A percentile compares a stretch with the other conserved stretches of the same genome.
phyloP scores from a whole-genome alignment of 2,113 vertebrate genomes.

The Thryonomys swinderianus region DNA sequence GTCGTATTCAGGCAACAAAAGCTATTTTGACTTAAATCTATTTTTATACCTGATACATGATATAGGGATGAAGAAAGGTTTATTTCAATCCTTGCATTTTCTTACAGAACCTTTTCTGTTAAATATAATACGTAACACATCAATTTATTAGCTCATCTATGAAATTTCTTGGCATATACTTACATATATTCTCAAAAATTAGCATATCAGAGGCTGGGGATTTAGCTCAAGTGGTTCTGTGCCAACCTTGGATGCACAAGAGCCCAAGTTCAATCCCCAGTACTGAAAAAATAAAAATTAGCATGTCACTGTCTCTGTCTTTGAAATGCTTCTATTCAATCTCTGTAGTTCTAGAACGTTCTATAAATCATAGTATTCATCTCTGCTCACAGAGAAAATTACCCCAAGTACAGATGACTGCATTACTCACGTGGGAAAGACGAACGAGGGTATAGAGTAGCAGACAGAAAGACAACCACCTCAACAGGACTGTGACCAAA shows the following conservation, averaged over 20 bases:
- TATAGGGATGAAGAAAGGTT: not conserved
- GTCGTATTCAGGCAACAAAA: not conserved
- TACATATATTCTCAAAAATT: not conserved
- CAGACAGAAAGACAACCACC: not conserved
- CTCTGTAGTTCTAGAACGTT: not conserved
- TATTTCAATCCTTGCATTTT: not conserved
- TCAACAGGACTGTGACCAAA: not conserved
- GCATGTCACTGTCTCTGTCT: not conserved
- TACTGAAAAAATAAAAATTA: too few species aligned
- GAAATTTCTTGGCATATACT: not conserved
- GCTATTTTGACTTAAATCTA: not conserved
- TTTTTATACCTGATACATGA: not conserved
- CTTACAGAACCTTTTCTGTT: not conserved
- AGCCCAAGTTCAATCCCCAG: too few species aligned
- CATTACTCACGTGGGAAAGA: not conserved
- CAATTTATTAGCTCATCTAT: conserved; percentile 33
- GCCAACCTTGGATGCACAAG: too few species aligned
- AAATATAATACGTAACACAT: not conserved
- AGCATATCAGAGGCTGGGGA: too few species aligned
- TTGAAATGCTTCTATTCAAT: not conserved
- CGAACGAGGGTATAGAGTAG: not conserved
- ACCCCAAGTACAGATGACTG: not conserved
- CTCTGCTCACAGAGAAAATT: not conserved
- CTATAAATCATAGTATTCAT: not conserved
- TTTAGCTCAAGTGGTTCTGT: too few species aligned